Percentiles rank a stretch among this genome's conserved stretches.
Evolutionary conservation across 2,797 vertebrate genomes (phyloP).

Genomic region (Gallinago nigripennis): DNA sequence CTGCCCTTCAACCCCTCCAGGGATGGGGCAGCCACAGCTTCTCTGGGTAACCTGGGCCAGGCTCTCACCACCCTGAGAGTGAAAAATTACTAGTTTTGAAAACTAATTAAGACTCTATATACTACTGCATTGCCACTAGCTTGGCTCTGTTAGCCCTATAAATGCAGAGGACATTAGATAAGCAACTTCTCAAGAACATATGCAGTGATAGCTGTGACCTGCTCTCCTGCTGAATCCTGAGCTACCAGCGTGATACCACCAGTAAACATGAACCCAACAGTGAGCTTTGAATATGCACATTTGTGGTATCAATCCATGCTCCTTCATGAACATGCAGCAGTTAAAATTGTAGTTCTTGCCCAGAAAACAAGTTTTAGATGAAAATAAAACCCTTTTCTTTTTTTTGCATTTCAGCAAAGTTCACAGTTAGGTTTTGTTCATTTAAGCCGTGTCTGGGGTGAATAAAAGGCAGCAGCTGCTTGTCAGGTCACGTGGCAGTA

Average conservation of each 20-base stretch:
- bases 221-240: neutral
- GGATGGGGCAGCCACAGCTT: no score
- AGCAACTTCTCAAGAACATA: neutral
- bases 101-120: neutral
- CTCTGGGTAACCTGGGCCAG: no score
- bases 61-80: no score
- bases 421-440: neutral
- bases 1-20: no score
- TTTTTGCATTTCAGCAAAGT: neutral
- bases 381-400: neutral
- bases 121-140: neutral
- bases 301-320: neutral
- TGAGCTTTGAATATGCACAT: neutral
- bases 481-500: neutral
- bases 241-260: neutral
- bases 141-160: neutral
- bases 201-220: neutral
- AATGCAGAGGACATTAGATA: neutral
- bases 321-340: neutral
- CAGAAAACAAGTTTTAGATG: neutral
- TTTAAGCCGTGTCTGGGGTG: neutral
- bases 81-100: neutral
- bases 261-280: neutral
- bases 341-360: neutral
- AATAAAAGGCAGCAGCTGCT: slow-evolving; percentile 8